Base-by-base conservation (phyloP, 2,797 vertebrate species). In the Chloroceryle inda region DNA sequence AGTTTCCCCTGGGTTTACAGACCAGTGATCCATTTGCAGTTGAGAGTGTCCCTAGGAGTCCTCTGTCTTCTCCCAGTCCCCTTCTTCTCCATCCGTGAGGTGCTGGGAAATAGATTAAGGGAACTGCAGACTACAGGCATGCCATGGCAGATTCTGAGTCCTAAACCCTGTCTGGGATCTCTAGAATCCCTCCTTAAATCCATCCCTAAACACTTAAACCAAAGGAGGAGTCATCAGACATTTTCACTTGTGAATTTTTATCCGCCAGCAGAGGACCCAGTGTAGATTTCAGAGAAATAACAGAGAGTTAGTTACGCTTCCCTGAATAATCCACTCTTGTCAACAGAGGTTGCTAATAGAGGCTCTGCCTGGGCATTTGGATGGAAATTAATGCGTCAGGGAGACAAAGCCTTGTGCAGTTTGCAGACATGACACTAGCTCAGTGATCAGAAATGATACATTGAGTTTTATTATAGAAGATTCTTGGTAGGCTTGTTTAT, bases 361-460 rank as follows among this genome's bases (percentile, higher is more conserved):
- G 38, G 69, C 73, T 91, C 55, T 93, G 91, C 89, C 80, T 75
- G 89, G 77, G 81, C 73, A 74, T 95, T 96, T 89, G 85, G 85
- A 86, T 94, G 87, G 82, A 92, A 97, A 89, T 93, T 58, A 95
- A 97, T 94, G 88, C 74, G 52, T 44, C 4, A 23, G 84, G 64
- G 63, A 94, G 85, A 82, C 89, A 89, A 91, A 94, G 69, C 35
- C 9, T 5, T n/a, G 31, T 91, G 93, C 89, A 52, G 67, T 78
- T 89, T 84, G 59, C 94, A 81, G 90, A 80, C 78, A 20, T 58
- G 88, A 94, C 88, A 88, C 74, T 64, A 63, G 84, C 75, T 69
- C 12, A 14, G 44, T 56, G 94, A 95, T 85, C 0, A 3, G 78
- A 89, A 94, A 89, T 50, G 71, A 95, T 87, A 76, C 67, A 67